A percentile compares a stretch with the other conserved stretches of the same genome.
Conservation (phyloP, 2,888 invertebrate species). For the Phymatocera aterrima region DNA sequence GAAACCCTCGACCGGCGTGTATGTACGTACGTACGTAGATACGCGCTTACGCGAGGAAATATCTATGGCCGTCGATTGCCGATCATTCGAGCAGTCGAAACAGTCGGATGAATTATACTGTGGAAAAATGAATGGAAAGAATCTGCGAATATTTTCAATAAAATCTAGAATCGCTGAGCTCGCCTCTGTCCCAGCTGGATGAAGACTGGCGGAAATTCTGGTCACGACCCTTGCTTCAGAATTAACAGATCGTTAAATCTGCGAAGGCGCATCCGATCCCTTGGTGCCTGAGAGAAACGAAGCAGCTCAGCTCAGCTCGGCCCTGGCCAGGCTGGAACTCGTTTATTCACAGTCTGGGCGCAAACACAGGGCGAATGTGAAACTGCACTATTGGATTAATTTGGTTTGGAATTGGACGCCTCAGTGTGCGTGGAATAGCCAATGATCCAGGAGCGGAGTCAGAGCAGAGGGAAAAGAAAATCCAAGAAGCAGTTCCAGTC, state of each 20-base stretch:
- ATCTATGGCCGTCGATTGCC: slow-evolving; percentile 23
- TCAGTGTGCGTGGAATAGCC: slow-evolving; percentile 27
- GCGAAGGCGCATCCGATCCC: slow-evolving; percentile 29
- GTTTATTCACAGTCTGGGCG: slow-evolving; percentile 45
- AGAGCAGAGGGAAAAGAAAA: background rate
- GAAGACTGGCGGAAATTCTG: background rate
- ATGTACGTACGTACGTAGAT: no score
- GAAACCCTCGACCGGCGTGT: background rate
- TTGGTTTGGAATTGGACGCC: slow-evolving; percentile 41
- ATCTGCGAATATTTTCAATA: background rate
- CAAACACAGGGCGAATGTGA: slow-evolving; percentile 42
- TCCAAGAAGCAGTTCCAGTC: background rate
- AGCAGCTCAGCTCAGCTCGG: background rate
- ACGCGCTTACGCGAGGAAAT: slow-evolving; percentile 4
- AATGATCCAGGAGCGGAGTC: background rate
- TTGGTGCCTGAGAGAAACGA: background rate
- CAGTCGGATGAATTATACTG: background rate
- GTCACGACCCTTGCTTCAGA: slow-evolving; percentile 21
- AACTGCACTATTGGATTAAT: slow-evolving; percentile 47
- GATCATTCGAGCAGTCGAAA: slow-evolving; percentile 22
- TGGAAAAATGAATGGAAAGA: background rate
- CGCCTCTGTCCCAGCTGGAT: background rate
- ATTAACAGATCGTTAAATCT: slow-evolving; percentile 48
- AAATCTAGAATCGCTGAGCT: background rate
- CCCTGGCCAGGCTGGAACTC: no score